These are phyloP conservation scores for Limanda limanda DNA, from an alignment of 2,113 vertebrate species.

Conservation along the genomic window DNA sequence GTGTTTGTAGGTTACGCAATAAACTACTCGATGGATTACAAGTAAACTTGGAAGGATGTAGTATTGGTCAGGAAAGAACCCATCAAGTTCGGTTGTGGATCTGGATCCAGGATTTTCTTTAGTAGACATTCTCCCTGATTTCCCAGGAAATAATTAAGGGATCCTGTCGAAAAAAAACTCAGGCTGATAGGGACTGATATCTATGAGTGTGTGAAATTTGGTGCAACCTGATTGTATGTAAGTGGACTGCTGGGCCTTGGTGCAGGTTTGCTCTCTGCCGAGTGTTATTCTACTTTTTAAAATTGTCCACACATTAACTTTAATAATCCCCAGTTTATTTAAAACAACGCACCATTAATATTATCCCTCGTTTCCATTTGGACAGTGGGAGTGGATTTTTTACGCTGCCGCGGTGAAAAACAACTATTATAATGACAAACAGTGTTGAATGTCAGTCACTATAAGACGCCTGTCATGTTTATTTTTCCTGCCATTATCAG, in stretches of 20 bases:
- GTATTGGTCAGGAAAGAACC: no score
- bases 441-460: slow-evolving; percentile 28
- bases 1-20: no score
- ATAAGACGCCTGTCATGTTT: slow-evolving; percentile 17
- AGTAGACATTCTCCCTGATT: no score
- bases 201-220: no score
- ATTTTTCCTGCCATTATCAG: slow-evolving; percentile 39
- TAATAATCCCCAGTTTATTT: slow-evolving; percentile 26
- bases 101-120: no score
- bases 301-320: slow-evolving; percentile 5
- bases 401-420: slow-evolving; percentile 28
- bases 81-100: no score
- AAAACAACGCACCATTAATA: slow-evolving; percentile 20
- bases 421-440: slow-evolving; percentile 21
- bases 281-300: neutral
- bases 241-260: neutral
- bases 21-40: no score
- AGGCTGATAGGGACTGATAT: no score
- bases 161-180: no score
- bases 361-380: slow-evolving; percentile 7
- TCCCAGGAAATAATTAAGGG: no score
- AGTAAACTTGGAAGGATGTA: no score
- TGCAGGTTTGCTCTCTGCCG: neutral
- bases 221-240: neutral
- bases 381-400: slow-evolving; percentile 18